Conservation (phyloP, 2,113 vertebrate genomes). For the Salvelinus namaycush region DNA sequence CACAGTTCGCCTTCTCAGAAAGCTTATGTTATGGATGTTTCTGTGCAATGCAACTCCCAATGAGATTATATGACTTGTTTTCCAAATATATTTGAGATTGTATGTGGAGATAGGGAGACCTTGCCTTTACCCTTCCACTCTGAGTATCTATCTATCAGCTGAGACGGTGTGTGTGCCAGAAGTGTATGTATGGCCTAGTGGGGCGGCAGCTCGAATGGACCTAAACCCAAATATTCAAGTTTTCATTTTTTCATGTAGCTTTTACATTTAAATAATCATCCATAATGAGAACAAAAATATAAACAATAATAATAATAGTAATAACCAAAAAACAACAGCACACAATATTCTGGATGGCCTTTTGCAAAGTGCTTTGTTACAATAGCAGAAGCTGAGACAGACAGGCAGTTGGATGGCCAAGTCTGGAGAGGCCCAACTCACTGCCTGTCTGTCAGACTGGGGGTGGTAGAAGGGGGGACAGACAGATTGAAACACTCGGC, state of each 20-base stretch:
- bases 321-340: slow-evolving; percentile 66
- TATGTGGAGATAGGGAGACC: slow-evolving; percentile 51
- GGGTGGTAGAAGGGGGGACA: slow-evolving; percentile 36
- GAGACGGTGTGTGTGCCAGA: slow-evolving; percentile 47
- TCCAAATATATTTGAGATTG: slow-evolving; percentile 53
- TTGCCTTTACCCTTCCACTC: slow-evolving; percentile 8
- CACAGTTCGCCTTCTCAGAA: slow-evolving; percentile 65
- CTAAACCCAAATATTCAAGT: slow-evolving; percentile 74
- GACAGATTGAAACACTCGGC: slow-evolving; percentile 33
- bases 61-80: slow-evolving; percentile 53
- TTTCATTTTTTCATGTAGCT: slow-evolving; percentile 63
- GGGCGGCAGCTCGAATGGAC: slow-evolving; percentile 59
- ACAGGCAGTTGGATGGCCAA: slow-evolving; percentile 52
- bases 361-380: slow-evolving; percentile 80
- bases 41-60: slow-evolving; percentile 53
- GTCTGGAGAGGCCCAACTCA: slow-evolving; percentile 34
- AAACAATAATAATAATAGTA: slow-evolving; percentile 41
- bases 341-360: slow-evolving; percentile 73
- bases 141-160: slow-evolving; percentile 45
- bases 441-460: slow-evolving; percentile 35
- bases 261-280: slow-evolving; percentile 75
- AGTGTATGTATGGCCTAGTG: slow-evolving; percentile 51
- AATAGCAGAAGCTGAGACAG: slow-evolving; percentile 74
- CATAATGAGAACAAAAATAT: slow-evolving; percentile 58
- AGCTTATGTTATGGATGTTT: slow-evolving; percentile 63